A percentile compares a stretch with the other conserved stretches of the same genome.
Evolutionary conservation across 2,113 vertebrate species (phyloP).

Genomic region (Psephotus haematonotus): DNA sequence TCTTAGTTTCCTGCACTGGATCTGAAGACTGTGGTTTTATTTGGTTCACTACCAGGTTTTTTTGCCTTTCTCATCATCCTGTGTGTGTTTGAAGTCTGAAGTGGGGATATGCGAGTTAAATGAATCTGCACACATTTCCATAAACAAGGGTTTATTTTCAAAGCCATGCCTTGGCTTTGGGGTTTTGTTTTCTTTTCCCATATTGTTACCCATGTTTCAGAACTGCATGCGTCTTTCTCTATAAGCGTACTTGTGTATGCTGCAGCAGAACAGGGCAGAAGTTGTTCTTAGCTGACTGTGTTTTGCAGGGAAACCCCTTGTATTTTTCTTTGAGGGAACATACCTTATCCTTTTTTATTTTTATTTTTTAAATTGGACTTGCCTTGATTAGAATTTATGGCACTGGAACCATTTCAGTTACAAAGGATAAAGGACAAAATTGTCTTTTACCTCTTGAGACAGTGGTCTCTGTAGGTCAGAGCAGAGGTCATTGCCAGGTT

Average conservation of each 20-base stretch:
- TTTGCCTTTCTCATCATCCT: not conserved
- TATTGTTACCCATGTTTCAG: not conserved
- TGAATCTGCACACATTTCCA: not conserved
- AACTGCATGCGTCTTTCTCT: not conserved
- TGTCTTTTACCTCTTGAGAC: conserved; percentile 70
- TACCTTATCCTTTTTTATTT: not conserved
- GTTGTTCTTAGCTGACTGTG: not conserved
- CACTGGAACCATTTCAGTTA: conserved; percentile 41
- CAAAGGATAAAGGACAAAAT: conserved; percentile 67
- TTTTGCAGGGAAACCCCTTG: not conserved
- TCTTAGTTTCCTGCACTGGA: conserved; percentile 4
- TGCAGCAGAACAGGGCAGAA: not conserved
- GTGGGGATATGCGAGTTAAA: not conserved
- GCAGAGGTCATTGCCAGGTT: conserved; percentile 56
- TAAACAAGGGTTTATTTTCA: not conserved
- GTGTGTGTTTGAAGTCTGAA: not conserved
- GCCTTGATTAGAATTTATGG: conserved; percentile 69
- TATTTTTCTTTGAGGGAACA: conserved; percentile 29
- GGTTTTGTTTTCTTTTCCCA: not conserved
- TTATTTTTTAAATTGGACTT: not conserved
- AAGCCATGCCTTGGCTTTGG: not conserved
- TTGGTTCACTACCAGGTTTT: not conserved
- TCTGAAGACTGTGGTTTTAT: not conserved
- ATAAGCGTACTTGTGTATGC: not conserved
- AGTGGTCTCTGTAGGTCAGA: conserved; percentile 61